Conservation (phyloP, 2,888 invertebrate genomes). For the Xestia rhomboidea region DNA sequence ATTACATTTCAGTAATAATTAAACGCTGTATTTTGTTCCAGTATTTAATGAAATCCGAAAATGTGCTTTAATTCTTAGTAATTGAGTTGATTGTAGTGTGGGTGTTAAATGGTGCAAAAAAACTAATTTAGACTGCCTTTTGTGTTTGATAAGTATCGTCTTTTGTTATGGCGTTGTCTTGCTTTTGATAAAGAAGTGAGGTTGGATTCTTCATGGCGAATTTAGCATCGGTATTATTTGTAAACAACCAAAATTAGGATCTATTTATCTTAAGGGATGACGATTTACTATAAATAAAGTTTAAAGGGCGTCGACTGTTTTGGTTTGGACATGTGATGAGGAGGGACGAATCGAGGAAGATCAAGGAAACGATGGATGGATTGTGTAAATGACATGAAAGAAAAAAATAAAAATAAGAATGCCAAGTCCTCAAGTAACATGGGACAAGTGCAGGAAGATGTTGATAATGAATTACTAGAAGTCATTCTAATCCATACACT, state of each 20-base stretch:
- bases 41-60: slow-evolving; percentile 19
- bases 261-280: background rate
- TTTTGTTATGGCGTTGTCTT: slow-evolving; percentile 36
- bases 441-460: background rate
- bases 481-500: background rate
- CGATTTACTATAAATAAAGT: background rate
- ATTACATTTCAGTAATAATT: slow-evolving; percentile 82
- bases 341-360: background rate
- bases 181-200: slow-evolving; percentile 5
- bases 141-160: slow-evolving; percentile 42
- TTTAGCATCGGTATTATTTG: background rate
- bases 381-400: background rate
- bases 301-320: background rate
- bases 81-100: slow-evolving; percentile 41
- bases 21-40: slow-evolving; percentile 68
- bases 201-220: slow-evolving; percentile 26
- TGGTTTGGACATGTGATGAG: too few species aligned
- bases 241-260: background rate
- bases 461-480: background rate
- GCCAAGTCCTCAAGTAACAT: too few species aligned
- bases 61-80: slow-evolving; percentile 17
- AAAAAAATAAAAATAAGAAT: background rate
- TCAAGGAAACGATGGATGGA: background rate
- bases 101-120: slow-evolving; percentile 48
- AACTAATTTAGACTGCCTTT: slow-evolving; percentile 52